A percentile compares a stretch with the other conserved stretches of the same genome.
phyloP scores from a whole-genome alignment of 1,140 invertebrate species.

The Drosophila novamexicana region DNA sequence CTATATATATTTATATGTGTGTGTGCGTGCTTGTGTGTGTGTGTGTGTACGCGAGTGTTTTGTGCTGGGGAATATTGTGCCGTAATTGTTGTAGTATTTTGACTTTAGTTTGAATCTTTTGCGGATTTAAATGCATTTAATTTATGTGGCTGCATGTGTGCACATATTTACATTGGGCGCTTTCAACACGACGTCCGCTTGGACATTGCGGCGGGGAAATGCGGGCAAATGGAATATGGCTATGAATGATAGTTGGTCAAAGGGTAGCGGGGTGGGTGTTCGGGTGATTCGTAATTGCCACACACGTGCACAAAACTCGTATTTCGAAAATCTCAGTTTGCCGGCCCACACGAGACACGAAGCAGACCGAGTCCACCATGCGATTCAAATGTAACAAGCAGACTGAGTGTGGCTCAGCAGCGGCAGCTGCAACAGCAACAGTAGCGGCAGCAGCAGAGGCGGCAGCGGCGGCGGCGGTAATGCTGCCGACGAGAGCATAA shows the following conservation, averaged over 20 bases:
- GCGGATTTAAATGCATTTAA: constrained; percentile 71
- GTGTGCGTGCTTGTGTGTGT: constrained; percentile 1
- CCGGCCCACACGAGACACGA: constrained; percentile 64
- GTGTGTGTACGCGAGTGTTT: neutral
- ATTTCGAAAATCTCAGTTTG: constrained; percentile 42
- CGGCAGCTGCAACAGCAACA: constrained; percentile 22
- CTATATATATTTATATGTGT: neutral
- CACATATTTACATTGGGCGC: constrained; percentile 58
- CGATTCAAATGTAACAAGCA: constrained; percentile 65
- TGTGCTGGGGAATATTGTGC: constrained; percentile 7
- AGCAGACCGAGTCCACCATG: constrained; percentile 61
- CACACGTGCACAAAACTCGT: constrained; percentile 55
- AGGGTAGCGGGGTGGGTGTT: neutral
- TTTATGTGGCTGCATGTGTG: constrained; percentile 60
- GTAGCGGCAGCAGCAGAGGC: neutral
- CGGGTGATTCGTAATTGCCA: constrained; percentile 5
- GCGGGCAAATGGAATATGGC: constrained; percentile 5
- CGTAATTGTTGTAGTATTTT: constrained; percentile 51
- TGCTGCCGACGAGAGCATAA: constrained; percentile 22
- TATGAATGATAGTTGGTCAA: neutral
- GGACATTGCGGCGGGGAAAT: neutral
- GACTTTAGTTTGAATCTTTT: constrained; percentile 62
- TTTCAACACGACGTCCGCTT: constrained; percentile 41
- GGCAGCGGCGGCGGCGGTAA: constrained; percentile 7
- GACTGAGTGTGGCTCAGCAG: constrained; percentile 58